phyloP scores from a whole-genome alignment of 2,797 vertebrate species.

The Hydrophis major region DNA sequence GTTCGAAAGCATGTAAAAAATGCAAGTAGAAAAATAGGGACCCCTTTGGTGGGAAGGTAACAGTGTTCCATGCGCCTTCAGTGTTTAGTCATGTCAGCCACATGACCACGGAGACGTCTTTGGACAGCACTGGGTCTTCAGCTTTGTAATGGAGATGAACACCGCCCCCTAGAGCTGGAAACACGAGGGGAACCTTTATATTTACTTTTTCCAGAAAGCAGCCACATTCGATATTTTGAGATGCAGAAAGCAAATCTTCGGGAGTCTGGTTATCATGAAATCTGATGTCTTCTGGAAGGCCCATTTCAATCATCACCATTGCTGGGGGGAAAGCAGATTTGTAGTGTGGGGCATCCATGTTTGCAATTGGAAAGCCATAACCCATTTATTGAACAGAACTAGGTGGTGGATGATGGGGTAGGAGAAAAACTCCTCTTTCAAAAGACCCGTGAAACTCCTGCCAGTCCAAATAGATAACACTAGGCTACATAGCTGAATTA shows the following conservation, averaged over 20 bases:
- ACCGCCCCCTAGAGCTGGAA: too few relatives aligned
- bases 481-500: neutral
- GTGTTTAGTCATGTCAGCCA: too few relatives aligned
- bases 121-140: too few relatives aligned
- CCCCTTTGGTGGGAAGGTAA: too few relatives aligned
- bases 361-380: neutral
- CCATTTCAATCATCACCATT: neutral
- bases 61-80: too few relatives aligned
- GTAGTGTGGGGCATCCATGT: neutral
- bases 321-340: neutral
- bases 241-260: neutral
- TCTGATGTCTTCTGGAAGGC: neutral
- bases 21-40: too few relatives aligned
- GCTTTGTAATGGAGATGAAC: too few relatives aligned
- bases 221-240: neutral
- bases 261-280: neutral
- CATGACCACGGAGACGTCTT: too few relatives aligned
- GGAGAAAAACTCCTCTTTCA: neutral
- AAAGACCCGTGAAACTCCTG: neutral
- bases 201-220: neutral
- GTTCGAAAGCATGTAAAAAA: too few relatives aligned
- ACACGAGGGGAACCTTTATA: too few relatives aligned
- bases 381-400: neutral
- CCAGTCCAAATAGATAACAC: neutral
- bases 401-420: too few relatives aligned